Percentiles rank a stretch among this genome's conserved stretches.
Evolutionary conservation across 2,888 invertebrate genomes (phyloP).

Genomic region (Diplazon laetatorius): DNA sequence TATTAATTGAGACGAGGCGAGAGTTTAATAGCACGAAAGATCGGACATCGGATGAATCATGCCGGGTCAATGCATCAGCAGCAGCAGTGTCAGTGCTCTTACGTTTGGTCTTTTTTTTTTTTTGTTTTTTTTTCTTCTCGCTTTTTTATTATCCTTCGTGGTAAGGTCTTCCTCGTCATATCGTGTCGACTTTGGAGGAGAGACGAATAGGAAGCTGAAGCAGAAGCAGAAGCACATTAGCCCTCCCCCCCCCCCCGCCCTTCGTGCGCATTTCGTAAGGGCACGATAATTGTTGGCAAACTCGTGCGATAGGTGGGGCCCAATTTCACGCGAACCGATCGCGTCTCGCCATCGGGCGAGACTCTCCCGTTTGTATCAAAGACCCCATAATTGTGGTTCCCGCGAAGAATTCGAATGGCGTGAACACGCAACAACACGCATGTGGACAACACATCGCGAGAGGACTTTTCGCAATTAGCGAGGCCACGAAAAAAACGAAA

Average conservation of each 20-base stretch:
- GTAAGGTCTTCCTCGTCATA: no score
- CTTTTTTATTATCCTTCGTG: no score
- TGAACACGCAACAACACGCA: constrained; percentile 42
- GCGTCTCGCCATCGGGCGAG: constrained; percentile 5
- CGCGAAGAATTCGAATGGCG: constrained; percentile 12
- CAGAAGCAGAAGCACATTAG: constrained; percentile 28
- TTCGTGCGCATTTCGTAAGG: no score
- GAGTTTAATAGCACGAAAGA: constrained; percentile 59
- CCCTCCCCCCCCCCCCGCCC: constrained; percentile 29
- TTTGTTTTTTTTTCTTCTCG: constrained; percentile 10
- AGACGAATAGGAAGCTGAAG: no score
- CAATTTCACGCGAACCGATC: constrained; percentile 73
- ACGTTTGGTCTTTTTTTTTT: constrained; percentile 41
- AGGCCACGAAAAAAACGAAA: constrained; percentile 28
- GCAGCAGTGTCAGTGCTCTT: constrained; percentile 59
- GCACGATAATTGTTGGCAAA: constrained; percentile 58
- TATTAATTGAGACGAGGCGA: constrained; percentile 77
- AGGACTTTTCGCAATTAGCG: constrained; percentile 41
- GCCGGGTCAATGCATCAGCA: constrained; percentile 71
- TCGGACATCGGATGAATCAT: constrained; percentile 80
- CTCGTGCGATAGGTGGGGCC: constrained; percentile 67
- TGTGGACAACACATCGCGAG: constrained; percentile 23
- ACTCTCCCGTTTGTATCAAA: background rate
- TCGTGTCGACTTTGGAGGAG: no score
- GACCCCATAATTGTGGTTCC: background rate